phyloP scores from a whole-genome alignment of 2,797 vertebrate genomes.

The Lagorchestes hirsutus region DNA sequence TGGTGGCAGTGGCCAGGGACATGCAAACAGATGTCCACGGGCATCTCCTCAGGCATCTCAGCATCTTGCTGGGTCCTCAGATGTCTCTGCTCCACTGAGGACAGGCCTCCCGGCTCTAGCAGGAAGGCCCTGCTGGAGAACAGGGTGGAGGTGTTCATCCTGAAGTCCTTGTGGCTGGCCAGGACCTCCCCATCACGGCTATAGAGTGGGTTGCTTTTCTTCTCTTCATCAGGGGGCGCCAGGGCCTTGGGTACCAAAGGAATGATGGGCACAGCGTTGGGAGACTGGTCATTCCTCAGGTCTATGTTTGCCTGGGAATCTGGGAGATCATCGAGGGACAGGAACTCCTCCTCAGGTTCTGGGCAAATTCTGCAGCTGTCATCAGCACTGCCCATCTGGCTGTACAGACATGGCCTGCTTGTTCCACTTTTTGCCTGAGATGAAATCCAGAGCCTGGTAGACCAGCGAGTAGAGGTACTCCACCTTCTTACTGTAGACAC shows the following conservation, averaged over 20 bases:
- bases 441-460: conserved; percentile 93
- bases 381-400: conserved; percentile 75
- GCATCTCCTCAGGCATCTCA: neutral
- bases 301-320: conserved; percentile 77
- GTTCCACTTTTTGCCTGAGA: conserved; percentile 90
- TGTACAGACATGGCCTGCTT: conserved; percentile 81
- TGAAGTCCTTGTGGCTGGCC: conserved; percentile 93
- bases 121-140: conserved; percentile 86
- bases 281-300: conserved; percentile 79
- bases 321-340: conserved; percentile 85
- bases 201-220: conserved; percentile 90
- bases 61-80: conserved; percentile 41
- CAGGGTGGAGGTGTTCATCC: conserved; percentile 90
- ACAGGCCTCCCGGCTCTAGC: conserved; percentile 81
- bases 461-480: conserved; percentile 95
- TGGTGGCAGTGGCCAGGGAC: neutral
- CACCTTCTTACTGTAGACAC: conserved; percentile 96
- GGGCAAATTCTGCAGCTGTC: conserved; percentile 49
- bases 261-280: conserved; percentile 76
- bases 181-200: conserved; percentile 92
- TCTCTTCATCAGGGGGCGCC: conserved; percentile 91
- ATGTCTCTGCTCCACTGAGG: conserved; percentile 43
- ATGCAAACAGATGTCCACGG: neutral
- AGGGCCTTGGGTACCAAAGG: conserved; percentile 91
- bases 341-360: conserved; percentile 83